Evolutionary conservation across 2,113 vertebrate genomes (phyloP).

Genomic region (Xiphorhynchus elegans): DNA sequence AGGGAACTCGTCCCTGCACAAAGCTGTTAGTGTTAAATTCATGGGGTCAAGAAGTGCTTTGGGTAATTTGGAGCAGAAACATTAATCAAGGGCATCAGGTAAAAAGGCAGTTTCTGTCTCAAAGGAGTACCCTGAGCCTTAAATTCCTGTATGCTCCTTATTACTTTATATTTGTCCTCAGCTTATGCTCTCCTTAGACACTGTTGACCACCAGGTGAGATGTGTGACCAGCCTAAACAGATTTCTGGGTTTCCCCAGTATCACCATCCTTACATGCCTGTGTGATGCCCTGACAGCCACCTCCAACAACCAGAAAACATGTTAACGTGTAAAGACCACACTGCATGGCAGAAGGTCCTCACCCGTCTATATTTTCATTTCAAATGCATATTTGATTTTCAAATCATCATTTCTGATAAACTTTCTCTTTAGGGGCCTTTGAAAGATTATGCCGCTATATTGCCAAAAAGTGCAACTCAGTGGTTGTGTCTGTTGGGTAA

Average conservation of each 20-base stretch:
- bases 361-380: neutral
- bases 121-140: neutral
- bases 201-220: neutral
- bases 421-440: conserved; percentile 44
- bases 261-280: neutral
- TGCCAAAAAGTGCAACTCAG: conserved; percentile 12
- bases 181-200: neutral
- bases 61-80: neutral
- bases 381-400: neutral
- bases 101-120: neutral
- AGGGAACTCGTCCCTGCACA: neutral
- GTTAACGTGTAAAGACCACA: neutral
- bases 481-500: conserved; percentile 49
- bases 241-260: neutral
- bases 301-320: neutral
- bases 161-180: neutral
- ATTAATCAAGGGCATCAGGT: neutral
- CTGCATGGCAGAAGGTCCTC: neutral
- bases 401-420: neutral
- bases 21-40: neutral
- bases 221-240: neutral
- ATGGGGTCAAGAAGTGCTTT: neutral
- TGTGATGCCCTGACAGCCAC: neutral
- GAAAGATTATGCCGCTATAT: conserved; percentile 27
- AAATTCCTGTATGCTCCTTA: neutral